Base-by-base conservation (phyloP, 2,797 vertebrate genomes). In the Chloroceryle inda region DNA sequence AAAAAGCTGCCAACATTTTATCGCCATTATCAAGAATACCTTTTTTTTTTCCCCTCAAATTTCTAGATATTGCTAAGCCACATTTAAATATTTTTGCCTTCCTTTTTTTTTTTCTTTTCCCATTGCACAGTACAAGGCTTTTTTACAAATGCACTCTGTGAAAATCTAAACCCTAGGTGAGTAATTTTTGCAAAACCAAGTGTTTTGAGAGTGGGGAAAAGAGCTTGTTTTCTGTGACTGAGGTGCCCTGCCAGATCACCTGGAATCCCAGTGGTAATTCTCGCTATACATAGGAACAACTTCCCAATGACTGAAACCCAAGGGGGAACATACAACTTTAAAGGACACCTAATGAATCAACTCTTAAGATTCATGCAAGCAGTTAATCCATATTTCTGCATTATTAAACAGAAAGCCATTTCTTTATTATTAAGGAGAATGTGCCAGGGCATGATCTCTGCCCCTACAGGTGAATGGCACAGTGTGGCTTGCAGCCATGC, bases 381-480 rank as follows among this genome's bases (percentile, higher is more conserved):
- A 84, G 49, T 84, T 74, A 40, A 74, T 22, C 35, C 22, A 7
- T 31, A 44, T 40, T 37, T 58, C 68, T 49, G 33, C 5, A 50
- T 31, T 42, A 56, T 21, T n/a, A 52, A 50, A 50, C 22, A 49
- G 47, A 24, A 49, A 49, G 47, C 47, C 47, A 49, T 49, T 49
- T 24, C 23, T 49, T 4, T 13, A 49, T 49, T 49, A 49, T 49
- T 26, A 49, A 49, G 23, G 47, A 76, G 73, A 38, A 37, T 4
- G 0, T 20, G 17, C 27, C 15, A 31, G 10, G 24, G 31, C 42
- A 50, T 37, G 47, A 66, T 17, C 56, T 66, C 50, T 44, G 37
- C 20, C 42, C 50, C 0, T 0, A 13, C 14, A 23, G 14, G 31
- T 45, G 53, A 38, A 50, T 1, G 47, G 23, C 47, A 47, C 45